A percentile compares a stretch with the other conserved stretches of the same genome.
Evolutionary conservation across 2,888 invertebrate species (phyloP).

Genomic region (Ecliptopera silaceata): DNA sequence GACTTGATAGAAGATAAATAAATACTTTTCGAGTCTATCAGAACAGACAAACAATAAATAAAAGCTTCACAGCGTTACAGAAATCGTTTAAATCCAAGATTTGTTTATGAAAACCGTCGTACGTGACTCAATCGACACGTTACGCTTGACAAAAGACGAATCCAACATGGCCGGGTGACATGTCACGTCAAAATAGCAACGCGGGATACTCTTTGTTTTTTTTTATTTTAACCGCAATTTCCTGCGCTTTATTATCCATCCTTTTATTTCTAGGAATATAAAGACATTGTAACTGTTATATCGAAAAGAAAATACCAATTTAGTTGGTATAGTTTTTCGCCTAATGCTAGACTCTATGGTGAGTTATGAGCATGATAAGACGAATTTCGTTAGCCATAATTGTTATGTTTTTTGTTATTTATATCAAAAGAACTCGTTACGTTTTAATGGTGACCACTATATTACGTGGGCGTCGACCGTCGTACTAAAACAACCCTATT

Average conservation of each 20-base stretch:
- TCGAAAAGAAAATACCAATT: too few species aligned
- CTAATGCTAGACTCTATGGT: slow-evolving; percentile 70
- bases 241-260: slow-evolving; percentile 61
- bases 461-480: slow-evolving; percentile 68
- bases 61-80: slow-evolving; percentile 4
- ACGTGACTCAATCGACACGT: slow-evolving; percentile 69
- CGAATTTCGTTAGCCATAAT: slow-evolving; percentile 75
- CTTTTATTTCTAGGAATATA: slow-evolving; percentile 53
- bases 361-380: slow-evolving; percentile 77
- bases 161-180: slow-evolving; percentile 65
- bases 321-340: slow-evolving; percentile 52
- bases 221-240: slow-evolving; percentile 67
- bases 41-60: background rate
- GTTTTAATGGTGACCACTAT: slow-evolving; percentile 78
- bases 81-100: slow-evolving; percentile 54
- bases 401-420: slow-evolving; percentile 73
- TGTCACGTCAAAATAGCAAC: slow-evolving; percentile 59
- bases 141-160: slow-evolving; percentile 64
- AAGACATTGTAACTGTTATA: slow-evolving; percentile 38
- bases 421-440: slow-evolving; percentile 72
- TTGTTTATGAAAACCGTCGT: slow-evolving; percentile 64
- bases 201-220: slow-evolving; percentile 49
- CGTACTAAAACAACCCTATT: slow-evolving; percentile 56
- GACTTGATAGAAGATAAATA: too few species aligned
- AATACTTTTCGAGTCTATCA: too few species aligned